phyloP scores from a whole-genome alignment of 2,113 vertebrate genomes.

The Conger conger region DNA sequence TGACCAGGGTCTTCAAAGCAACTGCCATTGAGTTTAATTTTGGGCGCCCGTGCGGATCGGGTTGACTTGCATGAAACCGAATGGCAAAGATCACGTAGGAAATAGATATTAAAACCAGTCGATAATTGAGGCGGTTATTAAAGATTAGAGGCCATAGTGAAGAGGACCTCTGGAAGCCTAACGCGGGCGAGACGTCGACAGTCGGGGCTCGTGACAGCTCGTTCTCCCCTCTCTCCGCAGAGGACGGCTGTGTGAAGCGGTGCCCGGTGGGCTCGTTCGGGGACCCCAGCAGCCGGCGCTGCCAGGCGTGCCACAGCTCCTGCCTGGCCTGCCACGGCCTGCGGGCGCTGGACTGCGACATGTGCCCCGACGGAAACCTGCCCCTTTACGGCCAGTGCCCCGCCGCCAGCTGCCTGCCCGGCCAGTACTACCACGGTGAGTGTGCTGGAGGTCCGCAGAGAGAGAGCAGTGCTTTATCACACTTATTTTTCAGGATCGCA shows the following conservation, averaged over 20 bases:
- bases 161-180: not conserved
- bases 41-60: not conserved
- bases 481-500: too few species aligned
- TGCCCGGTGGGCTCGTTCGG: slow-evolving; percentile 67
- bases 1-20: not conserved
- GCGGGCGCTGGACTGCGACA: slow-evolving; percentile 64
- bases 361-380: slow-evolving; percentile 61
- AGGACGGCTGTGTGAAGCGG: slow-evolving; percentile 63
- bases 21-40: not conserved
- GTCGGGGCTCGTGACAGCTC: not conserved
- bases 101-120: not conserved
- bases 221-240: slow-evolving; percentile 44
- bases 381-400: slow-evolving; percentile 65
- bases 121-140: not conserved
- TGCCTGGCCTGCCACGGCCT: slow-evolving; percentile 70
- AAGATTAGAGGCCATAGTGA: not conserved
- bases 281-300: slow-evolving; percentile 68
- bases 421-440: slow-evolving; percentile 72
- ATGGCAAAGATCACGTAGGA: not conserved
- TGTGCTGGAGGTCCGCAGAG: not conserved
- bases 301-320: slow-evolving; percentile 69
- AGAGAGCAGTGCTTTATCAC: too few species aligned
- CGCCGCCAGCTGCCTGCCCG: slow-evolving; percentile 60
- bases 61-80: not conserved
- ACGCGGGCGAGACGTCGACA: not conserved